Evolutionary conservation across 2,888 invertebrate species (phyloP).

Genomic region (Eupelmus urozonus): DNA sequence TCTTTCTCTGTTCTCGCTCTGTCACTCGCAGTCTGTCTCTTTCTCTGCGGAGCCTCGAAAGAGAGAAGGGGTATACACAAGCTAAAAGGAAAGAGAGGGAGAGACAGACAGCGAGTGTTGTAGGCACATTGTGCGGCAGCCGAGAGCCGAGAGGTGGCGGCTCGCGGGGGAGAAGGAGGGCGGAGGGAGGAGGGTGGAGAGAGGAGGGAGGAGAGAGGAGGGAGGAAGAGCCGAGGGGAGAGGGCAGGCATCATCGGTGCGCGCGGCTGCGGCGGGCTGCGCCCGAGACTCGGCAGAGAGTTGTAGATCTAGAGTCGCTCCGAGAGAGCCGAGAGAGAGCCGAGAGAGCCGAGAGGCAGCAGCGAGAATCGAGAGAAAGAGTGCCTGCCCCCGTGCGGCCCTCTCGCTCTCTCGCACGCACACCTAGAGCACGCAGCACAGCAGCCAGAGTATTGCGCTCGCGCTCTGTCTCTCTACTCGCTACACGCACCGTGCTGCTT

Average conservation of each 20-base stretch:
- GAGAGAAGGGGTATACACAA: background rate
- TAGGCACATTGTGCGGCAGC: background rate
- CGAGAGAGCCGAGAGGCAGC: too few relatives aligned
- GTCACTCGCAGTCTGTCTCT: too few relatives aligned
- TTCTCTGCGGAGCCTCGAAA: background rate
- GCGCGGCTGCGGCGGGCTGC: background rate
- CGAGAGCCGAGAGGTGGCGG: too few relatives aligned
- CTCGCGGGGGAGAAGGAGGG: background rate
- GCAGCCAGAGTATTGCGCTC: too few relatives aligned
- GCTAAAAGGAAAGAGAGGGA: constrained; percentile 11
- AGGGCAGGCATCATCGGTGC: background rate
- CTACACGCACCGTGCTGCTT: too few relatives aligned
- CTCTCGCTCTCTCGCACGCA: too few relatives aligned
- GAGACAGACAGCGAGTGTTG: constrained; percentile 27
- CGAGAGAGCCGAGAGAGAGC: constrained; percentile 3
- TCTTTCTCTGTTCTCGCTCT: background rate
- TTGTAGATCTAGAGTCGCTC: too few relatives aligned
- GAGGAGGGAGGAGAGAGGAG: constrained; percentile 1
- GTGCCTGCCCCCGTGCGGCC: too few relatives aligned
- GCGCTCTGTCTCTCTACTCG: too few relatives aligned
- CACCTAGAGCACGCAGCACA: constrained; percentile 8
- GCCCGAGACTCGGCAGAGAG: too few relatives aligned
- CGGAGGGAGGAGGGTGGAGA: constrained; percentile 18
- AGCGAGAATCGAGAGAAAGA: constrained; percentile 22
- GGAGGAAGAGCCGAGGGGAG: constrained; percentile 13